phyloP scores from a whole-genome alignment of 2,113 vertebrate species.

The Scomber scombrus region DNA sequence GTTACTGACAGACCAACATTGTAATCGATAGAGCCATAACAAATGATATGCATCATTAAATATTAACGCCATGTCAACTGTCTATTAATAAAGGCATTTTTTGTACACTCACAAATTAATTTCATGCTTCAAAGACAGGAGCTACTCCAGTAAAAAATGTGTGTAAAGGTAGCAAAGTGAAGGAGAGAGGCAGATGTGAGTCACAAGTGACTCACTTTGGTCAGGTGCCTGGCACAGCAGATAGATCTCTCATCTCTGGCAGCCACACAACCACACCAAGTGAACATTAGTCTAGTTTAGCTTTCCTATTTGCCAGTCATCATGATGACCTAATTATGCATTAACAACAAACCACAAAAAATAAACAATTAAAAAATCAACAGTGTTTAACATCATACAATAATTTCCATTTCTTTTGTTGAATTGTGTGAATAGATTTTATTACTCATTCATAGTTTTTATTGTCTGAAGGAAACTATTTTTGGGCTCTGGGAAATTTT shows the following conservation, averaged over 20 bases:
- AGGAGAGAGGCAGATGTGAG: background rate
- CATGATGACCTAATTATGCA: too few species aligned
- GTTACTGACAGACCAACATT: too few species aligned
- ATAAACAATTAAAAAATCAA: background rate
- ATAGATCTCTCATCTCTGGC: background rate
- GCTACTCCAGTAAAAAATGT: background rate
- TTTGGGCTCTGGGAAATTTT: background rate
- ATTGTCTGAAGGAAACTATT: background rate
- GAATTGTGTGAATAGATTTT: background rate
- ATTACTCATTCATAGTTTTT: background rate
- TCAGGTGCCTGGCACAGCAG: too few species aligned
- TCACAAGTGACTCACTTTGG: too few species aligned
- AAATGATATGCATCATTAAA: constrained; percentile 3
- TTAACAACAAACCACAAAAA: background rate
- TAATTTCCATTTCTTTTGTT: background rate
- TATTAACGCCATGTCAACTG: background rate
- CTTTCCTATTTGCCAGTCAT: too few species aligned
- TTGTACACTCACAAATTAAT: background rate
- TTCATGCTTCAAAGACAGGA: background rate
- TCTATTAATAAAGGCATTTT: background rate
- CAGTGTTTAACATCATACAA: background rate
- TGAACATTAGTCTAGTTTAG: too few species aligned
- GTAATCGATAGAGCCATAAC: background rate
- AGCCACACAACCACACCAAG: background rate
- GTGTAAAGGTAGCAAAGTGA: background rate